Evolutionary conservation across 2,797 vertebrate genomes (phyloP), one percentile per base, ranked within the genome.

Genomic region (Mus spretus): DNA sequence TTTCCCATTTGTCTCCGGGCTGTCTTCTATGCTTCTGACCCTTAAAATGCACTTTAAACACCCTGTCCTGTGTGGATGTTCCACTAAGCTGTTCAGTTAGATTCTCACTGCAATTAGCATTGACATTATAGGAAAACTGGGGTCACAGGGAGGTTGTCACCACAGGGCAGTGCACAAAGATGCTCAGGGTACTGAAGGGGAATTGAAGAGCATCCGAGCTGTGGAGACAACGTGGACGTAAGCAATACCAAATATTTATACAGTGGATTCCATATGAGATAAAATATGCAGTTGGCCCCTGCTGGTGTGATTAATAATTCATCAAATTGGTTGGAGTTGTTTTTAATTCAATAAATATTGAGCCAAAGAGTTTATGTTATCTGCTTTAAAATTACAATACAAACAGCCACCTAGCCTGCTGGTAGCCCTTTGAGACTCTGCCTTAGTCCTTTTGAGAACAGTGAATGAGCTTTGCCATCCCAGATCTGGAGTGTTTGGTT

Each of bases 311-410:
- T 31, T 87, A 75, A 50, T 53, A 53, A 34, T 79, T 79, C 31
- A 53, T 20, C 31, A 11, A 75, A 63, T 83, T 70, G 67, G 86
- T 50, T 44, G 82, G 50, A 95, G 40, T 24, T 91, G 13, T 31
- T 91, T 93, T 81, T 91, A 83, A 90, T 37, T 72, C 17, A 77
- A 1, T 79, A 91, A 91, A 65, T 63, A 83, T 19, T 47, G 65
- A 93, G 26, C 31, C 79, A 86, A 70, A 47, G 2, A 44, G 44
- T 72, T 92, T 47, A 55, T 28, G 17, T 72, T 74, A 40, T 81
- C 40, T 75, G 15, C 55, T 91, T 96, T 40, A 44, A 93, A 95
- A 80, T 17, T 34, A 80, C 19, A 83, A 53, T 67, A 82, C 17
- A 67, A 88, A 89, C 17, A 90, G 47, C 8, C 85, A 67, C 12